Conservation (phyloP, 2,888 invertebrate genomes). For the Brenthis ino region DNA sequence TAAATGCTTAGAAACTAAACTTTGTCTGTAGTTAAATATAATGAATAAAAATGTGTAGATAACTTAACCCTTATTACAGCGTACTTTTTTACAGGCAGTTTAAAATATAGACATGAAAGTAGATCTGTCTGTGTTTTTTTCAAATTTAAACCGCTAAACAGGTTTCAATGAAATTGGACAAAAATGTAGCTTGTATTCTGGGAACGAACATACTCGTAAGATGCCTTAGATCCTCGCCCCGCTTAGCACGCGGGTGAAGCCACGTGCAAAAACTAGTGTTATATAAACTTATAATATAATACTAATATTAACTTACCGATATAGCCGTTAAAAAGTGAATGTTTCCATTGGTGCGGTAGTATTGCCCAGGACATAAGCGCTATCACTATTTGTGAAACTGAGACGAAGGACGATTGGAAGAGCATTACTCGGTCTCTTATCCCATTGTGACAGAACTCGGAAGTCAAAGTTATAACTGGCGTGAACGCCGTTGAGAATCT, state of each 20-base stretch:
- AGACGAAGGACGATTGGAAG: conserved; percentile 45
- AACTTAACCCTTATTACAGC: too few relatives aligned
- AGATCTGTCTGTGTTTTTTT: too few relatives aligned
- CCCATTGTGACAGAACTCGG: conserved; percentile 50
- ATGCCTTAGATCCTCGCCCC: not conserved
- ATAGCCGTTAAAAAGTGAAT: conserved; percentile 42
- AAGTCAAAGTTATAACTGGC: conserved; percentile 46
- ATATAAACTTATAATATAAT: not conserved
- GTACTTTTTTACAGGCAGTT: too few relatives aligned
- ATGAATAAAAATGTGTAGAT: too few relatives aligned
- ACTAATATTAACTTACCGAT: conserved; percentile 41
- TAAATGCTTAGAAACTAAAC: too few relatives aligned
- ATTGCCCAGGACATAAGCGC: conserved; percentile 49
- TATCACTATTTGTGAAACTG: conserved; percentile 42
- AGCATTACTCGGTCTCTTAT: conserved; percentile 50
- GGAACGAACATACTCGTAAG: not conserved
- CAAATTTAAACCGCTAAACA: too few relatives aligned
- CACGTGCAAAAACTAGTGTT: not conserved
- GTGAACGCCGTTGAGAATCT: conserved; percentile 49
- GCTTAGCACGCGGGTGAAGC: too few relatives aligned
- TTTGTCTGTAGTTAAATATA: too few relatives aligned
- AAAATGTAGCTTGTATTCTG: too few relatives aligned
- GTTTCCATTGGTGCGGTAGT: conserved; percentile 46
- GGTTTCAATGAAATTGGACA: too few relatives aligned
- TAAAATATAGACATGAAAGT: too few relatives aligned